Evolutionary conservation across 2,113 vertebrate species (phyloP).

Genomic region (Dasyprocta punctata): DNA sequence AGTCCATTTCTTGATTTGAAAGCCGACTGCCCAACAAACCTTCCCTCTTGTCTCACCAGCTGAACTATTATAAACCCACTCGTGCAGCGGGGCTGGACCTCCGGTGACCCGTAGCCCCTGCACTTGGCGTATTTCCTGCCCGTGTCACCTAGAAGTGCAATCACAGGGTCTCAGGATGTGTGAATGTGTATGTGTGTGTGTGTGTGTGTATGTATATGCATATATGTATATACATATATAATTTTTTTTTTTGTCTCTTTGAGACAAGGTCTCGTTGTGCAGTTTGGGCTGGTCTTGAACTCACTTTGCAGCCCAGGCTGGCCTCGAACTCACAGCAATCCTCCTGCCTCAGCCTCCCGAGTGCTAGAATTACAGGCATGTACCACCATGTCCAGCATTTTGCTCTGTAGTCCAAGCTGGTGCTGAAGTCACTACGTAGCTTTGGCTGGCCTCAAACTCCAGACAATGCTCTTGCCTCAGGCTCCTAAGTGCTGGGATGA

Average conservation of each 20-base stretch:
- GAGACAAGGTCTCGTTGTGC: neutral
- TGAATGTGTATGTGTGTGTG: no score
- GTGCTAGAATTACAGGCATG: neutral
- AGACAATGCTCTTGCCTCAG: no score
- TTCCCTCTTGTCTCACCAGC: neutral
- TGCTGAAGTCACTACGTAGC: no score
- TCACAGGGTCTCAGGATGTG: neutral
- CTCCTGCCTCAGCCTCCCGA: neutral
- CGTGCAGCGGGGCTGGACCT: neutral
- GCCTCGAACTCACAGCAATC: neutral
- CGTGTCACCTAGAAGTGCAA: neutral
- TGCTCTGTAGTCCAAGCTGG: no score
- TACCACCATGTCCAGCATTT: neutral
- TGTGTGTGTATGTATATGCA: no score
- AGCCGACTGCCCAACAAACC: neutral
- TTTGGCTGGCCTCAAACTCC: no score
- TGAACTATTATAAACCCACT: neutral
- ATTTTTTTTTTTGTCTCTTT: neutral
- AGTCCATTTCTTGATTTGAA: neutral
- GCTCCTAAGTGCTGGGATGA: no score
- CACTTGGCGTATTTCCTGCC: neutral
- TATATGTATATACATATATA: no score
- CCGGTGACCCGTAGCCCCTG: neutral
- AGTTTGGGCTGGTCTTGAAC: neutral
- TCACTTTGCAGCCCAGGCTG: neutral